phyloP scores from a whole-genome alignment of 2,888 invertebrate genomes.

The Diabrotica balteata region DNA sequence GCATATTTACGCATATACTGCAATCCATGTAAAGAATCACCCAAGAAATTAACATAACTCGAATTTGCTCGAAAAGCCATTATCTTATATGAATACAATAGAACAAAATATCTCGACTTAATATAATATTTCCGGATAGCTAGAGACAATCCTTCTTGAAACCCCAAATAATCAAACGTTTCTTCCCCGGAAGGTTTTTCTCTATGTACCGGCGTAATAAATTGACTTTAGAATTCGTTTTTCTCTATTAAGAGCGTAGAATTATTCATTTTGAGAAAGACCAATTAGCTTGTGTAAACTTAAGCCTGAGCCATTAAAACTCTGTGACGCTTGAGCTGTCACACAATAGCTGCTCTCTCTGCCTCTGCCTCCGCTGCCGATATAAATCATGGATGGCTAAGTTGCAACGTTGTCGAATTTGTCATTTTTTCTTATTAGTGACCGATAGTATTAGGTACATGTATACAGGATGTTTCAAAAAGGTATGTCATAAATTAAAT shows the following conservation, averaged over 20 bases:
- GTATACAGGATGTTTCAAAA: no score
- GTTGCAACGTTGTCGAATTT: conserved; percentile 10
- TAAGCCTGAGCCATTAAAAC: conserved; percentile 26
- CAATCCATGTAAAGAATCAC: background rate
- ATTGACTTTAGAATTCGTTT: conserved; percentile 22
- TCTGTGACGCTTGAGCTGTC: conserved; percentile 30
- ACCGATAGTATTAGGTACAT: no score
- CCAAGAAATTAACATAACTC: background rate
- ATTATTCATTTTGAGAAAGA: conserved; percentile 25
- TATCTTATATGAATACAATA: background rate
- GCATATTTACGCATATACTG: background rate
- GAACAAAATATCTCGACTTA: background rate
- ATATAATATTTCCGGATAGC: background rate
- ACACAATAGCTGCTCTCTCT: conserved; percentile 29
- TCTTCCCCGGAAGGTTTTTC: background rate
- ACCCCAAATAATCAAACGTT: conserved; percentile 8
- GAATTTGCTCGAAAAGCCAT: background rate
- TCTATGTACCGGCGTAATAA: conserved; percentile 5
- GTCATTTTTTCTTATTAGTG: background rate
- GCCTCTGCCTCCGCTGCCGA: conserved; percentile 11
- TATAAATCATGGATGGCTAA: conserved; percentile 28
- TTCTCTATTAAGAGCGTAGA: conserved; percentile 13
- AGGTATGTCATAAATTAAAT: no score
- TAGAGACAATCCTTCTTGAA: conserved; percentile 1
- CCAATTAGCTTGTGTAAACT: conserved; percentile 35